Evolutionary conservation across 2,888 invertebrate species (phyloP), one percentile per base, ranked within the genome.

Genomic region (Athripsodes cinereus): DNA sequence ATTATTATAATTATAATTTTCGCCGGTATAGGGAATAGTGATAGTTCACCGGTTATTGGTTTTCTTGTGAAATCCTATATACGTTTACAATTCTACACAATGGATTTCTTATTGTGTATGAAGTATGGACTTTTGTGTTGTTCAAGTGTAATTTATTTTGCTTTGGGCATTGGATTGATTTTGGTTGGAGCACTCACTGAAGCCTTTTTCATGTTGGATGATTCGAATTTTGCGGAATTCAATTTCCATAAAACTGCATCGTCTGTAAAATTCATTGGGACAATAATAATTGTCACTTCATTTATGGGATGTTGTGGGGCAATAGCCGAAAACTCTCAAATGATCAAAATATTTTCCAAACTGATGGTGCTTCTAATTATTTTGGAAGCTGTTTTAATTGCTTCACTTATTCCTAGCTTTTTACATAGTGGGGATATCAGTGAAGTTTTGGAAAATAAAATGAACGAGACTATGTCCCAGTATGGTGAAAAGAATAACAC

Each of bases 281-380:
- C 89, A 20, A 81, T 95, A 61, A 90, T 96, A 67, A 93, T 96
- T 72, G 78, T 96, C 55, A 90, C 96, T 16, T 94, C 96, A 52
- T 96, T 96, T 82, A 88, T 97, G 67, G 97, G 96, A 64, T 98
- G 96, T 78, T 97, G 96, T 68, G 97, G 97, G 34, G 96, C 97
- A 18, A 85, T 93, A 57, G 92, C 92, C 69, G 97, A 98, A 74
- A 96, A 92, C 73, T 91, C 94, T 70, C 95, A 94, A 80, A 95
- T 97, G 92, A 88, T 96, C 61, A 85, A 93, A 62, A 91, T 92
- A 60, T 93, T 91, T 77, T 85, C 88, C 2, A 80, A 85, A 55
- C 79, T 94, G 66, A 76, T 95, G 68, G 78, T 88, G 55, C 72
- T 91, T 48, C 88, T 95, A 67, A 90, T 95, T 73, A 78, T 90